These are phyloP conservation scores for Argyresthia albistria DNA, from an alignment of 2,888 invertebrate genomes.

Conservation along the genomic window DNA sequence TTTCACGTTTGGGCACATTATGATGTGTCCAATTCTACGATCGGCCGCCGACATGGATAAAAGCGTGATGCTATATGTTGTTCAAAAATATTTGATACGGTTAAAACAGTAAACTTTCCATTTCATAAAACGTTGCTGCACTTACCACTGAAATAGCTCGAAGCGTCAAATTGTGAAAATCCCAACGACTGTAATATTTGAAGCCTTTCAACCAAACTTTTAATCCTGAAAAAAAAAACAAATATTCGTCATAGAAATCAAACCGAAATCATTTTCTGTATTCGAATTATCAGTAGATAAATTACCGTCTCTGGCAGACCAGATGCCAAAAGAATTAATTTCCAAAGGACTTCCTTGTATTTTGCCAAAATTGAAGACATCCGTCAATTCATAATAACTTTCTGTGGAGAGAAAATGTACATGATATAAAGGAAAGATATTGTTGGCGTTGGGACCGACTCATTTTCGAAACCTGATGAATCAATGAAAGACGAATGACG, in stretches of 20 bases:
- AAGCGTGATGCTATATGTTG: too few relatives aligned
- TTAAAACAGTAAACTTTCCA: background rate
- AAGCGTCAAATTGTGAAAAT: background rate
- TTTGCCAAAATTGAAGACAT: slow-evolving; percentile 50
- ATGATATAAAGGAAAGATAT: too few relatives aligned
- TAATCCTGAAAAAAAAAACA: slow-evolving; percentile 29
- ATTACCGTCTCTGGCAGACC: background rate
- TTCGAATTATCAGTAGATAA: background rate
- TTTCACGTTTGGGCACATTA: too few relatives aligned
- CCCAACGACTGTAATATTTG: background rate
- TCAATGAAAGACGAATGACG: too few relatives aligned
- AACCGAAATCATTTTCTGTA: background rate
- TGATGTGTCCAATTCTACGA: too few relatives aligned
- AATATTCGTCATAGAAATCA: background rate
- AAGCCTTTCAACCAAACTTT: slow-evolving; percentile 19
- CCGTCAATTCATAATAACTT: slow-evolving; percentile 24
- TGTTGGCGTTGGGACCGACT: background rate
- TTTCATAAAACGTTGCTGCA: background rate
- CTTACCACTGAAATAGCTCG: background rate
- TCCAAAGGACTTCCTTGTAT: slow-evolving; percentile 39
- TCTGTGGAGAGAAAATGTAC: slow-evolving; percentile 23
- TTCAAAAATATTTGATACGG: too few relatives aligned
- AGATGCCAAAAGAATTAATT: background rate
- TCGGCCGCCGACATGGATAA: too few relatives aligned
- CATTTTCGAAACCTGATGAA: background rate